Evolutionary conservation across 1,140 invertebrate species (phyloP).

Genomic region (Zaprionus africanus): DNA sequence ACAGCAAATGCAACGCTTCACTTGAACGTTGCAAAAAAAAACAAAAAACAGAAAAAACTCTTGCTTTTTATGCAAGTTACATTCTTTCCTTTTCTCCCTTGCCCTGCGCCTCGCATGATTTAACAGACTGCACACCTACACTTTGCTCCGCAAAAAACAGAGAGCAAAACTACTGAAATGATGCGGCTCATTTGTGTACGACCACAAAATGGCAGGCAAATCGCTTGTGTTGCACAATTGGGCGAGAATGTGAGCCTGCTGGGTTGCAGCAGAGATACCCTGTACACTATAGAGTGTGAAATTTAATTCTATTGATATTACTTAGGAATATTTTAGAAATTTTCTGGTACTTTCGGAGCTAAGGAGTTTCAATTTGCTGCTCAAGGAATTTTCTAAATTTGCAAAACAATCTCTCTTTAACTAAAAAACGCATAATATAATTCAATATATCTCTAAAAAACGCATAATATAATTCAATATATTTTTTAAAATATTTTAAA

Average conservation of each 20-base stretch:
- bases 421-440: no score
- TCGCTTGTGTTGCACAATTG: background rate
- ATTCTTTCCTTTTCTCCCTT: background rate
- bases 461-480: no score
- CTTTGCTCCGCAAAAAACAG: slow-evolving; percentile 6
- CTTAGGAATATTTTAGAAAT: no score
- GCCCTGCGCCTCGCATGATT: slow-evolving; percentile 34
- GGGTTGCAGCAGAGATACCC: background rate
- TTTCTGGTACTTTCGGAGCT: no score
- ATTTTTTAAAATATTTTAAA: background rate
- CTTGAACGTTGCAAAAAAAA: slow-evolving; percentile 54
- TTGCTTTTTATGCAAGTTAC: slow-evolving; percentile 35
- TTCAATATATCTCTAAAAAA: no score
- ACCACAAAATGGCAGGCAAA: slow-evolving; percentile 56
- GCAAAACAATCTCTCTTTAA: background rate
- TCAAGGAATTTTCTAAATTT: no score
- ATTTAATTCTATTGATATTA: no score
- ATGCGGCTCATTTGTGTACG: slow-evolving; percentile 77
- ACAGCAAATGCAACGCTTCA: slow-evolving; percentile 73
- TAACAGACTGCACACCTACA: slow-evolving; percentile 45
- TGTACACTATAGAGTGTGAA: background rate
- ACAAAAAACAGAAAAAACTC: slow-evolving; percentile 32
- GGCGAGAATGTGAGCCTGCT: background rate
- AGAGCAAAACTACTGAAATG: slow-evolving; percentile 52
- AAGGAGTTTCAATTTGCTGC: no score